Base-by-base conservation (phyloP, 2,113 vertebrate species). In the Corythornis cristatus region DNA sequence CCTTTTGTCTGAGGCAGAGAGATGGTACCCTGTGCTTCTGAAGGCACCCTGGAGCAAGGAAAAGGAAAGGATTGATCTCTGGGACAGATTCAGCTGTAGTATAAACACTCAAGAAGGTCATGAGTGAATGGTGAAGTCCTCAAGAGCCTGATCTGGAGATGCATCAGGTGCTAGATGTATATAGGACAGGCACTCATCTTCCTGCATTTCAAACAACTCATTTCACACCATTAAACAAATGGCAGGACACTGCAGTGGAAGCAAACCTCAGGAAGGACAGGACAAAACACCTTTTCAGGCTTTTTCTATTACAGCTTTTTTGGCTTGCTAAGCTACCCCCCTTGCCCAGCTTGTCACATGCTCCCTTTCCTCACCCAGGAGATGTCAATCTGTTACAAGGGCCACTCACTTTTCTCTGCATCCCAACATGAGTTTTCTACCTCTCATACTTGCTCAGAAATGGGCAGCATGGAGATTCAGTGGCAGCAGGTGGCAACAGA, bases 241-340 rank as follows among this genome's bases (percentile, higher is more conserved):
- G 2, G 56, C 29, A 80, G 78, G 58, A 76, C 58, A 62, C 88
- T 92, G 88, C 93, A 90, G 80, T 77, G 95, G 76, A 90, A 94
- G 57, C 62, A 96, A n/a, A 40, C 35, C 70, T 33, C 53, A 82
- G 79, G 57, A 93, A 93, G 87, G 89, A 85, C 82, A 64, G 46
- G 66, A 50, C 42, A 64, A 87, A 91, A 74, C 29, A 56, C 16
- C 43, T 87, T 67, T 67, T 68, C n/a, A 65, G 50, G 43, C 22
- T 56, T 70, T 89, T 93, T 62, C 82, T 93, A 93, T 76, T 74
- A 28, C 72, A 86, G 51, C 4, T 20, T 50, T 90, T 96, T 83
- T 14, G 1, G 51, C 64, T 89, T 62, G 33, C 68, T 60, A 10
- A 71, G 56, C 37, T 86, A 40, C n/a, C 12, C 6, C 29, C 7